phyloP scores from a whole-genome alignment of 2,113 vertebrate genomes.

The Dissostichus mawsoni region DNA sequence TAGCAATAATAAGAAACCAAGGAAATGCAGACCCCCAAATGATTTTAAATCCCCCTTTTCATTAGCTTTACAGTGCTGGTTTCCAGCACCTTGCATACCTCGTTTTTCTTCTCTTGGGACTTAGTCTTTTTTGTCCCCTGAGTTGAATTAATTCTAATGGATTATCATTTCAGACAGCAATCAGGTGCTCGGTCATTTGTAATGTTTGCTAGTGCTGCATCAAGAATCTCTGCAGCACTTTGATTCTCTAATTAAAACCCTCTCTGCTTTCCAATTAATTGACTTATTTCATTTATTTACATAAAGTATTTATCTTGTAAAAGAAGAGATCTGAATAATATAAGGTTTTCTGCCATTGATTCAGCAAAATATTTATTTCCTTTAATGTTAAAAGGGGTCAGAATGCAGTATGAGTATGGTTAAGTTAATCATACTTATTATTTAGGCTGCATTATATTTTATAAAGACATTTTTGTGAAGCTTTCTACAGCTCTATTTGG shows the following conservation, averaged over 20 bases:
- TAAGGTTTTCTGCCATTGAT: constrained; percentile 56
- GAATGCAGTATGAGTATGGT: neutral
- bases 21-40: constrained; percentile 20
- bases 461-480: neutral
- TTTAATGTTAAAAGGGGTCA: constrained; percentile 13
- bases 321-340: constrained; percentile 46
- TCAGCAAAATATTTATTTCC: constrained; percentile 26
- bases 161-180: constrained; percentile 55
- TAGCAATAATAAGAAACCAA: constrained; percentile 66
- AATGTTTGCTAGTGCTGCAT: constrained; percentile 50
- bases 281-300: constrained; percentile 44
- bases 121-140: constrained; percentile 37
- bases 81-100: constrained; percentile 30
- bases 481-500: neutral
- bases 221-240: constrained; percentile 45
- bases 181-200: constrained; percentile 66
- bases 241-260: constrained; percentile 49
- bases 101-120: constrained; percentile 20
- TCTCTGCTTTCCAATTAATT: constrained; percentile 53
- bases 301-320: constrained; percentile 42
- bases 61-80: constrained; percentile 26
- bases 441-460: neutral
- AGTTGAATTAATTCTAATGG: constrained; percentile 52
- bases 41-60: constrained; percentile 19
- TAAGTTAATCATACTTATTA: constrained; percentile 18